These are phyloP conservation scores for Acanthornis magna DNA, from an alignment of 2,797 vertebrate species.

Conservation along the genomic window DNA sequence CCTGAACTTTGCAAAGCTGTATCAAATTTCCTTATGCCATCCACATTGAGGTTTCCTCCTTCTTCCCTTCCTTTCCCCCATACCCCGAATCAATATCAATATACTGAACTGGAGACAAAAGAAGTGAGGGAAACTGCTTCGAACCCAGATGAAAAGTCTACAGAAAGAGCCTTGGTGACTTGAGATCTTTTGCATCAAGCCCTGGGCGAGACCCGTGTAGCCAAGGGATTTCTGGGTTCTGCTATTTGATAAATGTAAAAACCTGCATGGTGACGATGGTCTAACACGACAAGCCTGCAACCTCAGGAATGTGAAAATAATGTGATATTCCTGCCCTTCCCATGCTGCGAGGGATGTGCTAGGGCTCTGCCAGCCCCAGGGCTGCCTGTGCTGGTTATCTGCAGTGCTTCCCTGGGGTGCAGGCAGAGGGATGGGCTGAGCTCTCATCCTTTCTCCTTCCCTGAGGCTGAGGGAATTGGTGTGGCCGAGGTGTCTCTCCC, in stretches of 20 bases:
- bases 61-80: not conserved
- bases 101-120: not conserved
- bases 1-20: constrained; percentile 57
- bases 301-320: not conserved
- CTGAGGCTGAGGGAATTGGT: rapidly evolving
- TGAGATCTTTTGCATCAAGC: not conserved
- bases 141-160: not conserved
- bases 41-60: not conserved
- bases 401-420: rapidly evolving
- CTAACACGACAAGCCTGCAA: not conserved
- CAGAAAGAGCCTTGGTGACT: not conserved
- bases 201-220: not conserved
- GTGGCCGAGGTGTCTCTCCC: not conserved
- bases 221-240: not conserved
- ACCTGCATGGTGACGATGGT: not conserved
- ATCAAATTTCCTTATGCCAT: constrained; percentile 42
- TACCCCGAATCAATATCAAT: not conserved
- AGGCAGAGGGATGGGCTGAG: not conserved
- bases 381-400: not conserved
- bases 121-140: not conserved
- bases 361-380: not conserved
- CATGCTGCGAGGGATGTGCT: not conserved
- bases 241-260: not conserved
- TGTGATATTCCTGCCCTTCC: not conserved
- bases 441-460: not conserved